phyloP scores from a whole-genome alignment of 2,113 vertebrate genomes.

The Passer montanus region DNA sequence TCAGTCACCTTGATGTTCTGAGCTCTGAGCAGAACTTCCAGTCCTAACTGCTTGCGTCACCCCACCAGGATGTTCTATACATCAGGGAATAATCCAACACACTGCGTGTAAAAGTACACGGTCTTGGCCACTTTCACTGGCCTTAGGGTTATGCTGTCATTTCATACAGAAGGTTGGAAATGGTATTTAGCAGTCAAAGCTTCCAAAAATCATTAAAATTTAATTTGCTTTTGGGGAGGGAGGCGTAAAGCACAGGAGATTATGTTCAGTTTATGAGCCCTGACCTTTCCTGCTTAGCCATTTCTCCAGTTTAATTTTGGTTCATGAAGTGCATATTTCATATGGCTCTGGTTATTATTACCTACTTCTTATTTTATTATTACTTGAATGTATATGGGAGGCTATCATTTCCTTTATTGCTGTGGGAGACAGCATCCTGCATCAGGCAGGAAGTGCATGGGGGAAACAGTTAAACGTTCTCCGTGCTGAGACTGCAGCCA shows the following conservation, averaged over 20 bases:
- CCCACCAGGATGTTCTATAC: not conserved
- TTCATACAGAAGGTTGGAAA: constrained; percentile 45
- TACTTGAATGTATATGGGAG: constrained; percentile 59
- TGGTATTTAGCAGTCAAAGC: constrained; percentile 55
- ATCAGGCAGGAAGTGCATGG: constrained; percentile 42
- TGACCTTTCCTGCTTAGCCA: constrained; percentile 72
- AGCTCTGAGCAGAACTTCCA: not conserved
- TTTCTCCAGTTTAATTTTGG: constrained; percentile 73
- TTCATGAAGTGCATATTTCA: constrained; percentile 71
- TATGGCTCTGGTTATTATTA: constrained; percentile 68
- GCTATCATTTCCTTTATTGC: constrained; percentile 67
- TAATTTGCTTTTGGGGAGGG: constrained; percentile 69
- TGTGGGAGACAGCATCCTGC: constrained; percentile 54
- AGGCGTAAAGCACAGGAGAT: constrained; percentile 70
- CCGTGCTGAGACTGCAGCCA: not conserved
- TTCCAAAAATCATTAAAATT: constrained; percentile 75
- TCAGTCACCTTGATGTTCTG: not conserved
- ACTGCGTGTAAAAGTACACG: not conserved
- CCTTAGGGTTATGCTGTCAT: constrained; percentile 21
- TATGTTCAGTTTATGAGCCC: constrained; percentile 73
- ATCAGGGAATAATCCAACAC: not conserved
- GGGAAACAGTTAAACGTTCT: not conserved
- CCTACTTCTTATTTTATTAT: constrained; percentile 64
- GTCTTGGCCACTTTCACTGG: not conserved
- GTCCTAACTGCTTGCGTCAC: not conserved